Percentiles rank a stretch among this genome's conserved stretches.
Conservation (phyloP, 2,113 vertebrate genomes). For the Corydoras sp. region DNA sequence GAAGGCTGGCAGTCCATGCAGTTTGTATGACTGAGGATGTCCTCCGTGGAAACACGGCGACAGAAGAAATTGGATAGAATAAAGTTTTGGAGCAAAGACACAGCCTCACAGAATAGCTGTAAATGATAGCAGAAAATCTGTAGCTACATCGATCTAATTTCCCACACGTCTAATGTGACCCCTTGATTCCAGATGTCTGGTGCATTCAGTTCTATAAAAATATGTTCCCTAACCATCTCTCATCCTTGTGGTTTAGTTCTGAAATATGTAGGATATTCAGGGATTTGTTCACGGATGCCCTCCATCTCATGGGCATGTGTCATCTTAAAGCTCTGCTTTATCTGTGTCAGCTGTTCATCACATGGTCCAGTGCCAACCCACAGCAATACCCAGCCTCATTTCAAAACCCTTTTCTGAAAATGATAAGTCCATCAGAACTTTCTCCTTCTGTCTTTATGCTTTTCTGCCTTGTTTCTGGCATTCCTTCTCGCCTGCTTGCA, state of each 20-base stretch:
- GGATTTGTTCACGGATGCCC: slow-evolving; percentile 36
- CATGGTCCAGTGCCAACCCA: slow-evolving; percentile 2
- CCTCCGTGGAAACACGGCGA: too few species aligned
- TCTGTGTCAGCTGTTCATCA: slow-evolving; percentile 38
- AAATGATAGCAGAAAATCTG: too few species aligned
- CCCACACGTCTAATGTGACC: too few species aligned
- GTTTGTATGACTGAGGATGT: neutral
- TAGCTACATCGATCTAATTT: too few species aligned
- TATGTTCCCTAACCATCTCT: slow-evolving; percentile 7
- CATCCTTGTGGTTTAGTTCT: slow-evolving; percentile 17
- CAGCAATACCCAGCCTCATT: neutral
- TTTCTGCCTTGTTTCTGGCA: neutral
- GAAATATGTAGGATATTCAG: slow-evolving; percentile 26
- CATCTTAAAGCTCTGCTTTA: slow-evolving; percentile 35
- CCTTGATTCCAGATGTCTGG: neutral
- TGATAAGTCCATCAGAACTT: neutral
- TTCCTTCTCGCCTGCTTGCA: neutral
- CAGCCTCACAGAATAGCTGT: too few species aligned
- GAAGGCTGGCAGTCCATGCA: neutral
- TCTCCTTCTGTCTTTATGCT: neutral
- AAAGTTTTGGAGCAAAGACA: too few species aligned
- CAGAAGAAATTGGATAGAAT: too few species aligned
- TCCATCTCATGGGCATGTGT: slow-evolving; percentile 30
- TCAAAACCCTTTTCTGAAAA: neutral
- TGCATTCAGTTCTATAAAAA: neutral